phyloP scores from a whole-genome alignment of 2,888 invertebrate genomes.

The Cotesia congregata region DNA sequence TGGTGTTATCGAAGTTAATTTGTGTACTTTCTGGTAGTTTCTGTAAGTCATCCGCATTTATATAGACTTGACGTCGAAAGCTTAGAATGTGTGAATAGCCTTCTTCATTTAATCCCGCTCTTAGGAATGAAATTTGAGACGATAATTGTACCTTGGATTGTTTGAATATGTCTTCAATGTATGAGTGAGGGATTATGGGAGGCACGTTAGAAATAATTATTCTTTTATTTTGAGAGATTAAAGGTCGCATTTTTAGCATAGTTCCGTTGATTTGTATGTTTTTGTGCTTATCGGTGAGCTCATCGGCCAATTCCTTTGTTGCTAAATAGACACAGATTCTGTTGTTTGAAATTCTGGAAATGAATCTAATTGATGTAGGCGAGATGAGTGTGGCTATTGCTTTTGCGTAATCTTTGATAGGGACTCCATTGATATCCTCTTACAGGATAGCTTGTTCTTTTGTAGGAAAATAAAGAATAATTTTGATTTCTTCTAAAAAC shows the following conservation, averaged over 20 bases:
- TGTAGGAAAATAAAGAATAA: conserved; percentile 29
- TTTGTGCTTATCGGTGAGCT: not conserved
- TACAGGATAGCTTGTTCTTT: conserved; percentile 35
- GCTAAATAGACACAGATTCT: conserved; percentile 26
- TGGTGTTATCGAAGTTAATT: not conserved
- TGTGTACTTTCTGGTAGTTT: not conserved
- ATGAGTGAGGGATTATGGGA: no score
- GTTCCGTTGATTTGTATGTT: not conserved
- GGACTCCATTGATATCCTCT: conserved; percentile 20
- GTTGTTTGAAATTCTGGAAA: conserved; percentile 36
- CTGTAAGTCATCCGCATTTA: not conserved
- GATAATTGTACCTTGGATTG: no score
- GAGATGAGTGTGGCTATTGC: conserved; percentile 21
- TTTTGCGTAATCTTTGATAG: conserved; percentile 33
- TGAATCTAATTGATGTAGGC: conserved; percentile 27
- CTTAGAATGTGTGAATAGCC: not conserved
- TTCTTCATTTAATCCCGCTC: conserved; percentile 29
- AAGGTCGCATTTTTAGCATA: conserved; percentile 37
- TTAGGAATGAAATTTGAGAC: conserved; percentile 36
- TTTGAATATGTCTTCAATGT: conserved; percentile 16
- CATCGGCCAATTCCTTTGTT: not conserved
- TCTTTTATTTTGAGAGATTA: conserved; percentile 36
- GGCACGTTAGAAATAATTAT: conserved; percentile 45
- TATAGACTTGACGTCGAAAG: not conserved
- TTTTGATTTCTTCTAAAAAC: no score